Evolutionary conservation across 92 coral and sea anemone species (phyloP).

Genomic region (Ricordea florida): DNA sequence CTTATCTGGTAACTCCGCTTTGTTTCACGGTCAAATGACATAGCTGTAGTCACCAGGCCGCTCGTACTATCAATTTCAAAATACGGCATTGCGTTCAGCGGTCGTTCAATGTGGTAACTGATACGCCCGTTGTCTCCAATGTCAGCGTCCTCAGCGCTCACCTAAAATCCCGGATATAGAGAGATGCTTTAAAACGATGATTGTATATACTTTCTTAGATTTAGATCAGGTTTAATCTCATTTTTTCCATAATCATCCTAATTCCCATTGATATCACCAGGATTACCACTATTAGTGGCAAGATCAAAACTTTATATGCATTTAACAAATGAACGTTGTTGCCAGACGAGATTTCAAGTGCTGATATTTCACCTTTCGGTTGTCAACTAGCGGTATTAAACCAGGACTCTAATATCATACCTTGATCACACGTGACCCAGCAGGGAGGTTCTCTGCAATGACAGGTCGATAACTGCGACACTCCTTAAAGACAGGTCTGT

Average conservation of each 20-base stretch:
- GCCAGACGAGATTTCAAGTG: no score
- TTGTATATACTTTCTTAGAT: no score
- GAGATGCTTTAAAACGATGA: no score
- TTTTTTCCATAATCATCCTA: no score
- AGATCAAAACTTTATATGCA: no score
- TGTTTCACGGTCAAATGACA: constrained; percentile 82
- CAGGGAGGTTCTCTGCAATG: constrained; percentile 66
- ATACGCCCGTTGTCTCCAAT: constrained; percentile 84
- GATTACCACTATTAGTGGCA: no score
- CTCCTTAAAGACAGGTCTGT: constrained; percentile 86
- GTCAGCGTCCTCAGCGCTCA: constrained; percentile 87
- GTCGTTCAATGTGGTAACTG: constrained; percentile 76
- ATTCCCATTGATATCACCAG: no score
- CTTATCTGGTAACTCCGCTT: constrained; percentile 64
- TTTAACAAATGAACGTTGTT: no score
- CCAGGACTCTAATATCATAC: constrained; percentile 7
- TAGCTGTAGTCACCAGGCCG: constrained; percentile 73
- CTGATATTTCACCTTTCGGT: no score
- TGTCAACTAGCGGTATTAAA: no score
- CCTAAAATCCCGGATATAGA: constrained; percentile 14
- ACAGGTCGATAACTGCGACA: constrained; percentile 79
- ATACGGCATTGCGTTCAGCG: constrained; percentile 9
- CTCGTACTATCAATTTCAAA: constrained; percentile 78
- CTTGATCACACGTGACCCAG: constrained; percentile 74
- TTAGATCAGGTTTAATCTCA: no score